Base-by-base conservation (phyloP, 2,888 invertebrate species). In the Hydraecia micacea region DNA sequence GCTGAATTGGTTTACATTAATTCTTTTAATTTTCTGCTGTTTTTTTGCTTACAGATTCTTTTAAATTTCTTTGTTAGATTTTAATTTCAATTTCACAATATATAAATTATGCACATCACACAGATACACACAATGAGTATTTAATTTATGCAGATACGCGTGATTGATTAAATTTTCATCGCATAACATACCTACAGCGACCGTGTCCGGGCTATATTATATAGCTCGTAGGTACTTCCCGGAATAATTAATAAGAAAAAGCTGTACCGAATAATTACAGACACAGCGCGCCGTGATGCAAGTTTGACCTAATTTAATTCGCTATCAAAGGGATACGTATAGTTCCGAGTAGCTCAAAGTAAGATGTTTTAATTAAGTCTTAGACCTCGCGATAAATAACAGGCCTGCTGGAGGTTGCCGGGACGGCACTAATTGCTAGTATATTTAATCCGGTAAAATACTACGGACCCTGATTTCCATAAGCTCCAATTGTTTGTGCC, bases 351-450 rank as follows among this genome's bases (percentile, higher is more conserved):
- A 91, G 93, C 92, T 94, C 94, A 94, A 95, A 95, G 95, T 95
- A 95, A 96, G 96, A 95, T 95, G 94, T 95, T 96, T 96, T 96
- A 96, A 97, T 97, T 96, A 97, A 96, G 95, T 95, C 95, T 95
- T 93, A 96, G 95, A 93, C 95, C 95, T 94, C 90, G 94, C 95
- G 93, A 96, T 96, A 96, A 96, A 96, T 95, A 96, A 96, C 95
- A 95, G 93, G 93, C 92, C 89, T 87, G 91, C 90, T 92, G 91
- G 92, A 92, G 87, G 80, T 89, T 85, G 91, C 92, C 90, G 92
- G 95, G 93, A 91, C 93, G 92, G 93, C 94, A 95, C 96, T 96
- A 96, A 96, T 97, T 96, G 95, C 95, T 93, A 95, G 94, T 96
- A 95, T 95, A 96, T 96, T 95, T 96, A 96, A 96, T 96, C 96